Base-by-base conservation (phyloP, 2,888 invertebrate species). In the Drosophila mettleri region DNA sequence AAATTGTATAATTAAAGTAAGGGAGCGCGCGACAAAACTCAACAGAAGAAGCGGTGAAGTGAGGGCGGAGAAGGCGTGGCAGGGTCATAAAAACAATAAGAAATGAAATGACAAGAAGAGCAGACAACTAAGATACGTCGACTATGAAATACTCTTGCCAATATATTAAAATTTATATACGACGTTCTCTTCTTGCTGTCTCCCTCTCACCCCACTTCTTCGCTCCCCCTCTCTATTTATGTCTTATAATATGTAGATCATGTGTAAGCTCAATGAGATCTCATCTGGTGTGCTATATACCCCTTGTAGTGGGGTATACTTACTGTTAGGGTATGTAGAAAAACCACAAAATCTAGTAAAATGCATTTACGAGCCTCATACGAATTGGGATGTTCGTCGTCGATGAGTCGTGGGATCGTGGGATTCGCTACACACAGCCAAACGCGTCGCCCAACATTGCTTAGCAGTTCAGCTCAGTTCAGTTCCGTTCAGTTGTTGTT, bases 1-100 rank as follows among this genome's bases (percentile, higher is more conserved):
- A 66, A 87, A 81, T 82, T 76, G 86, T 76, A 71, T 87, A 87
- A 87, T 83, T 87, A 76, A 66, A 66, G 67, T 65, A 79, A 70
- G 63, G 60, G 70, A 71, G 54, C 60, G 65, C 61, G 55, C 67
- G 55, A 60, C 66, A 58, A 65, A 70, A 49, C 20, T 38, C 34
- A 24, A 4, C 18, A 20, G 18, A 10, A 31, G 34, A 36, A 41
- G 41, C 2, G 46, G 38, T 14, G 36, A 9, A 31, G 34, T 9
- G 29, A 62, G 55, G 20, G 31, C 20, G 33, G 16, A 31, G 33
- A 24, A 58, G 80, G 80, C 73, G 80, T 86, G 83, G 49, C 63
- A 55, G 48, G 59, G 46, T 69, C 75, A 70, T 85, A 80, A 81
- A 80, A 65, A 61, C 20, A 60, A 53, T 38, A 55, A 45, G 46